Base-by-base conservation (phyloP, 2,113 vertebrate genomes). In the Lichenostomus cassidix region DNA sequence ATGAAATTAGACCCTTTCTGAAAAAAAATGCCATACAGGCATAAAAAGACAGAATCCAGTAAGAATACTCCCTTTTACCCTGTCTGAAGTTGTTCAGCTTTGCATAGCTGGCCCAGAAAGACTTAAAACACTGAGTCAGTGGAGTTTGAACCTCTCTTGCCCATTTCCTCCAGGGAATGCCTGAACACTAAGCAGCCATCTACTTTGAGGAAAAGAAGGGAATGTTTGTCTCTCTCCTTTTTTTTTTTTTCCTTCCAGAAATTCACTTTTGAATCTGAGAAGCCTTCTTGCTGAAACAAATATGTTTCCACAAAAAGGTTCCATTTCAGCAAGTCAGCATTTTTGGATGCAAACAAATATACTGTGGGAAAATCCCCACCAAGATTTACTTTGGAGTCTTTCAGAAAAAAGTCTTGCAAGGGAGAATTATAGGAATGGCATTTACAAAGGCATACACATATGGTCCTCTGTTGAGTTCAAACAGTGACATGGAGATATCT, bases 291-390 rank as follows among this genome's bases (percentile, higher is more conserved):
- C 73, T 89, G 87, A 46, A 93, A 68, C 50, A 81, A 90, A 71
- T 89, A 78, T 73, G 94, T 95, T 94, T 90, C 86, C 92, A 93
- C 83, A 75, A 91, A 94, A 89, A 75, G 58, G 52, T 82, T 94
- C 63, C 4, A 0, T 77, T 96, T 90, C 73, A 74, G 41, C 71
- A 80, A 93, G 79, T 93, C 92, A 92, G 80, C 89, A 21, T 84
- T 95, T 96, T 91, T 6, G 6, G 73, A 90, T 90, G 42, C 79
- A 95, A 94, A 88, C 76, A 96, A 93, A 90, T 74, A 81, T 21
- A 86, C 92, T 94, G 91, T 96, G 91, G 94, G 91, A 96, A 96
- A 94, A 94, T 94, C 91, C 81, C 83, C 83, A 89, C 52, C 68
- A 44, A 84, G 73, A n/a, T 84, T 94, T 87, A 81, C 80, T 95